Evolutionary conservation across 2,113 vertebrate species (phyloP).

Genomic region (Parotia lawesii): DNA sequence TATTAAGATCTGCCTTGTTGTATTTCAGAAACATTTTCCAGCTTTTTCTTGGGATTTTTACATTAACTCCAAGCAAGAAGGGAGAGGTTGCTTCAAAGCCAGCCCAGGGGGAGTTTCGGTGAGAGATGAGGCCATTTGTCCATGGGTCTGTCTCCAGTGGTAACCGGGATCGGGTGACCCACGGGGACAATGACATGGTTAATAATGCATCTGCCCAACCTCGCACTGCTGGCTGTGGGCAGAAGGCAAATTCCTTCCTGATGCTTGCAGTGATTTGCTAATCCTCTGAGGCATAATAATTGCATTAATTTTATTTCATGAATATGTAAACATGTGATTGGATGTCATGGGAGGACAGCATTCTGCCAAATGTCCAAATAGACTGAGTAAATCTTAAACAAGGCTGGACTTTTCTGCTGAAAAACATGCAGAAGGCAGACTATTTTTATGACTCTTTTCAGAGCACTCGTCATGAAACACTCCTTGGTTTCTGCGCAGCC

Average conservation of each 20-base stretch:
- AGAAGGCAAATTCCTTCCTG: constrained; percentile 21
- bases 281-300: constrained; percentile 18
- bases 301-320: constrained; percentile 45
- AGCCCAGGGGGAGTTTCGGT: neutral
- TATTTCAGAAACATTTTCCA: neutral
- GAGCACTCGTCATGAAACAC: neutral
- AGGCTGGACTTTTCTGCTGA: neutral
- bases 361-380: neutral
- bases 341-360: neutral
- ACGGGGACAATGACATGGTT: constrained; percentile 20
- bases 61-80: neutral
- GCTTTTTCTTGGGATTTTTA: neutral
- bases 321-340: neutral
- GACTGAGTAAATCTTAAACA: neutral
- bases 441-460: neutral
- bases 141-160: constrained; percentile 22
- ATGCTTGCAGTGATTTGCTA: constrained; percentile 38
- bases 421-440: neutral
- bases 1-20: neutral
- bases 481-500: neutral
- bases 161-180: constrained; percentile 30
- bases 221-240: neutral
- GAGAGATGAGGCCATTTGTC: neutral
- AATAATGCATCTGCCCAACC: constrained; percentile 37
- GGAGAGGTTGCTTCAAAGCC: neutral